Base-by-base conservation (phyloP, 2,797 vertebrate species). In the Sparidentex hasta region DNA sequence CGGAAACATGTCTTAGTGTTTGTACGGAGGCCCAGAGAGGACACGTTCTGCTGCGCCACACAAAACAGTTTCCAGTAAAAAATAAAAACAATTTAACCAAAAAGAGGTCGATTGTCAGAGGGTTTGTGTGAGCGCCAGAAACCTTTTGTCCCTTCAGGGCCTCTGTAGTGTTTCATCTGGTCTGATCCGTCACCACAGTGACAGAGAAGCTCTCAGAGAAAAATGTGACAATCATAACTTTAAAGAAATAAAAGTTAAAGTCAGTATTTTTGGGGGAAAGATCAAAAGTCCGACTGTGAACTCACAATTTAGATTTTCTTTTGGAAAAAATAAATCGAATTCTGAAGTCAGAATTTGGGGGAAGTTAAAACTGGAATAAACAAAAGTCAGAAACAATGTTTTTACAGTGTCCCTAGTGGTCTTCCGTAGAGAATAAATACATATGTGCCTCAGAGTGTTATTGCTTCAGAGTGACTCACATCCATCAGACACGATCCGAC, bases 391-490 rank as follows among this genome's bases (percentile, higher is more conserved):
- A 33, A 33, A 7, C 33, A 8, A 8, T 8, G 33, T 33, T 33
- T 33, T 33, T 33, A 33, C 33, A 33, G 33, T 33, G 33, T 33
- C 33, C 33, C 33, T 33, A 33, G 8, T 33, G 33, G 33, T 33
- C 33, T 33, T 33, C 33, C 33, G 33, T 33, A 33, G 33, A 33
- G 33, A 33, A 33, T 33, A 33, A 43, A 80, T 79, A 27, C 74
- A 71, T 86, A 90, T 88, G 86, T 84, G 82, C 82, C 81, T 74
- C 11, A 1, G 5, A 4, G 58, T 62, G 48, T 83, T 81, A 73
- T 76, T 82, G 87, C 86, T 86, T 70, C 55, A 38, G 64, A 64
- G 21, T 11, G 77, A 78, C 86, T 90, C 87, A 68, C 82, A 54
- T 83, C 81, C 68, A 54, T 47, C 78, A 55, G 78, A 81, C 62